Percentiles rank a stretch among this genome's conserved stretches.
Evolutionary conservation across 2,888 invertebrate species (phyloP).

Genomic region (Hirtodrosophila histrioides): DNA sequence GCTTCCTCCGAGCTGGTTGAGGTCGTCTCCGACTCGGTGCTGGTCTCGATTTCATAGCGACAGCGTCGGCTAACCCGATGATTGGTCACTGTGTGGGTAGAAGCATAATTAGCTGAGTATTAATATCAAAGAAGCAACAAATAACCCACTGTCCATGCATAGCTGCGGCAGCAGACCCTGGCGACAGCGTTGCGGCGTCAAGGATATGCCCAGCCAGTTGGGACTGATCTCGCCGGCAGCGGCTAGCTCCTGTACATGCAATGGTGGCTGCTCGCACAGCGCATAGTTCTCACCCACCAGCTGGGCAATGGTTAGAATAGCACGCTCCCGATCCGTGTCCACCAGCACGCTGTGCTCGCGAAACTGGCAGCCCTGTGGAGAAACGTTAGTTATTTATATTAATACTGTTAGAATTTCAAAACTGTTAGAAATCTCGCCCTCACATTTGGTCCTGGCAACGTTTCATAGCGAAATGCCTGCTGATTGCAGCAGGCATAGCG

Average conservation of each 20-base stretch:
- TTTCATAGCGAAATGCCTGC: conserved; percentile 88
- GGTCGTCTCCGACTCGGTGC: conserved; percentile 82
- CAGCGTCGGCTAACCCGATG: conserved; percentile 67
- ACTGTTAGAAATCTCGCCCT: background rate
- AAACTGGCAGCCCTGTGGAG: conserved; percentile 89
- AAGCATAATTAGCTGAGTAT: too few species aligned
- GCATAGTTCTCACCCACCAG: conserved; percentile 82
- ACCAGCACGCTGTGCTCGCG: conserved; percentile 89
- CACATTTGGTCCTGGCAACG: conserved; percentile 83
- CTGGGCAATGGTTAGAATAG: conserved; percentile 85
- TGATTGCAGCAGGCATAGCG: conserved; percentile 95
- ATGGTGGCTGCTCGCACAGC: conserved; percentile 78
- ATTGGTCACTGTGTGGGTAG: conserved; percentile 57
- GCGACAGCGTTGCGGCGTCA: conserved; percentile 83
- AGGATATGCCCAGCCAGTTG: conserved; percentile 81
- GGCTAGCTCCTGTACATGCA: conserved; percentile 69
- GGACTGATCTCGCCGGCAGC: conserved; percentile 66
- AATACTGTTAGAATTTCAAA: too few species aligned
- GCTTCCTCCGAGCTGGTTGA: conserved; percentile 75
- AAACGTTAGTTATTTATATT: background rate
- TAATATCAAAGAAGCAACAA: background rate
- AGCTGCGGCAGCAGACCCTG: conserved; percentile 83
- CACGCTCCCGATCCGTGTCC: conserved; percentile 88
- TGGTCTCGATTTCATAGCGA: conserved; percentile 76
- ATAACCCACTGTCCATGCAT: conserved; percentile 69